Evolutionary conservation across 2,113 vertebrate species (phyloP).

Genomic region (Forbesichthys papilliferus): DNA sequence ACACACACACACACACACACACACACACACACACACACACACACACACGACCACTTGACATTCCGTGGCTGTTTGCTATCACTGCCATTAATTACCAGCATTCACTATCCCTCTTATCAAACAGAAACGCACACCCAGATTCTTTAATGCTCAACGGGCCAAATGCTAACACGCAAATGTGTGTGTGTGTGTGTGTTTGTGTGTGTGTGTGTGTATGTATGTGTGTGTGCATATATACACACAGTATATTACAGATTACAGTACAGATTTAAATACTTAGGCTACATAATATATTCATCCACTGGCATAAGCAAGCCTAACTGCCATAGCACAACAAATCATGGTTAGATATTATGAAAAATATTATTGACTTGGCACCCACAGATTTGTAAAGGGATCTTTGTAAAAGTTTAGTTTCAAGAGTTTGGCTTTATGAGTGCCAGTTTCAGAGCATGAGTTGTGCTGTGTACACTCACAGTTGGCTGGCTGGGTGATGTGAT

Average conservation of each 20-base stretch:
- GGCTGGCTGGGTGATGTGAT: no score
- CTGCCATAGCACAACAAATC: slow-evolving; percentile 44
- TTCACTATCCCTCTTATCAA: slow-evolving; percentile 55
- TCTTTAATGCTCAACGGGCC: slow-evolving; percentile 29
- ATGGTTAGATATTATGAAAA: slow-evolving; percentile 7
- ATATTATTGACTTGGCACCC: background rate
- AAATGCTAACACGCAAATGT: background rate
- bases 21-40: slow-evolving; percentile 8
- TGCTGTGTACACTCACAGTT: no score
- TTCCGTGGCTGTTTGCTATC: slow-evolving; percentile 32
- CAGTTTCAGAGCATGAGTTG: no score
- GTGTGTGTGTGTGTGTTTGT: background rate
- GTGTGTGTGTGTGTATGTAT: background rate
- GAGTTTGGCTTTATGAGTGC: no score
- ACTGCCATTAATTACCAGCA: slow-evolving; percentile 27
- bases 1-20: slow-evolving; percentile 9
- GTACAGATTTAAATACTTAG: no score
- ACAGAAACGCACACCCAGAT: slow-evolving; percentile 56
- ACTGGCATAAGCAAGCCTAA: background rate
- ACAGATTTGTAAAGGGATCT: no score
- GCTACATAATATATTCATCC: no score
- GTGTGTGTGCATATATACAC: background rate
- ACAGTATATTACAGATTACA: slow-evolving; percentile 12
- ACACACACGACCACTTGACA: slow-evolving; percentile 27
- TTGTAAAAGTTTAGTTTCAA: no score